A percentile compares a stretch with the other conserved stretches of the same genome.
phyloP scores from a whole-genome alignment of 92 coral and sea anemone genomes.

The Umimayanthus chanpuru region DNA sequence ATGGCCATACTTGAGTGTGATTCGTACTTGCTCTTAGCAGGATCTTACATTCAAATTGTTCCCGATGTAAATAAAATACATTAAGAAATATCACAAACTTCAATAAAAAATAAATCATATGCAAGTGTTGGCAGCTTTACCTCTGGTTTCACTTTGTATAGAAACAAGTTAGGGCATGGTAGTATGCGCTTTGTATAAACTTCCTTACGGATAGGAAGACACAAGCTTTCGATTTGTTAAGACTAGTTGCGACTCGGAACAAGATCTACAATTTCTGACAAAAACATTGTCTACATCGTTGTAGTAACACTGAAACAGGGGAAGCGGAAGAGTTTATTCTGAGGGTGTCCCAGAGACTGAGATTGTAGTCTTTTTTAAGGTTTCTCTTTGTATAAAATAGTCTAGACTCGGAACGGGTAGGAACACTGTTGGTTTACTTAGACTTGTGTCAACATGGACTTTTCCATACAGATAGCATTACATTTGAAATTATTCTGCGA shows the following conservation, averaged over 20 bases:
- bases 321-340: no score
- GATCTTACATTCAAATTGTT: neutral
- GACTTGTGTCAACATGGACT: neutral
- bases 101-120: neutral
- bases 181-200: no score
- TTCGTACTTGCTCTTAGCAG: neutral
- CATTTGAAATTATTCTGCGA: no score
- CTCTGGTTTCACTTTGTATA: neutral
- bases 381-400: neutral
- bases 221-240: neutral
- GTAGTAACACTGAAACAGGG: no score
- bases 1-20: neutral
- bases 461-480: neutral
- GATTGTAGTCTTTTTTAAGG: neutral
- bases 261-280: neutral
- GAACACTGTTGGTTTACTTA: neutral
- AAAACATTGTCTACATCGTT: no score
- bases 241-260: neutral
- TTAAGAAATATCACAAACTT: neutral
- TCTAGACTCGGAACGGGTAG: neutral
- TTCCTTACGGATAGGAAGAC: neutral
- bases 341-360: no score
- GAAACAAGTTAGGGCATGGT: neutral
- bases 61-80: neutral
- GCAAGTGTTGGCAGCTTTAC: neutral